Evolutionary conservation across 2,888 invertebrate species (phyloP).

Genomic region (Rhagonycha lutea): DNA sequence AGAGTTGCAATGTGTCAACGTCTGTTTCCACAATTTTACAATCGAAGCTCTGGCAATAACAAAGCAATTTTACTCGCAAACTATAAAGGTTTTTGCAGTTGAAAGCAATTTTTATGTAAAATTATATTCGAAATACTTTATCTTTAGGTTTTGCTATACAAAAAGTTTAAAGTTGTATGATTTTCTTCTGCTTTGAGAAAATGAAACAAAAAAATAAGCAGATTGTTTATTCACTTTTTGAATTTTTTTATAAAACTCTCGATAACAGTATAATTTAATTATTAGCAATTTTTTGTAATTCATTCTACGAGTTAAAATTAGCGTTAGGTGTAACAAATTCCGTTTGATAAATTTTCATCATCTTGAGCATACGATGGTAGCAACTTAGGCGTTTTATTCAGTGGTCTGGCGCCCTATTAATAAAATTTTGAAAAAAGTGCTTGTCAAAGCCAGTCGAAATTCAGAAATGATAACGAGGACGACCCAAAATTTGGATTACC

Average conservation of each 20-base stretch:
- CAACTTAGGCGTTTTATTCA: too few species aligned
- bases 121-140: not conserved
- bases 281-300: too few species aligned
- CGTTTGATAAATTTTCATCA: too few species aligned
- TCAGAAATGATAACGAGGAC: not conserved
- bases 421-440: too few species aligned
- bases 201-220: not conserved
- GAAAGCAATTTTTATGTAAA: not conserved
- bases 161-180: not conserved
- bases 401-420: too few species aligned
- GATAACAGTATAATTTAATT: too few species aligned
- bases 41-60: slow-evolving; percentile 10
- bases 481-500: not conserved
- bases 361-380: too few species aligned
- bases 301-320: too few species aligned
- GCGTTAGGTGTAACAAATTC: too few species aligned
- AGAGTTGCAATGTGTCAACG: slow-evolving; percentile 23
- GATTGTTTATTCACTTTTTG: too few species aligned
- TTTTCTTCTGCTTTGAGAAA: not conserved
- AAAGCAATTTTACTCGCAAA: slow-evolving; percentile 5
- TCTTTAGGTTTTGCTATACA: not conserved
- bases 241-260: too few species aligned
- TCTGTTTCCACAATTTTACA: slow-evolving; percentile 16
- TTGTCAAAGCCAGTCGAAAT: too few species aligned
- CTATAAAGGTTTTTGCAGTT: slow-evolving; percentile 3